Conservation (phyloP, 2,888 invertebrate genomes). For the Athripsodes cinereus region DNA sequence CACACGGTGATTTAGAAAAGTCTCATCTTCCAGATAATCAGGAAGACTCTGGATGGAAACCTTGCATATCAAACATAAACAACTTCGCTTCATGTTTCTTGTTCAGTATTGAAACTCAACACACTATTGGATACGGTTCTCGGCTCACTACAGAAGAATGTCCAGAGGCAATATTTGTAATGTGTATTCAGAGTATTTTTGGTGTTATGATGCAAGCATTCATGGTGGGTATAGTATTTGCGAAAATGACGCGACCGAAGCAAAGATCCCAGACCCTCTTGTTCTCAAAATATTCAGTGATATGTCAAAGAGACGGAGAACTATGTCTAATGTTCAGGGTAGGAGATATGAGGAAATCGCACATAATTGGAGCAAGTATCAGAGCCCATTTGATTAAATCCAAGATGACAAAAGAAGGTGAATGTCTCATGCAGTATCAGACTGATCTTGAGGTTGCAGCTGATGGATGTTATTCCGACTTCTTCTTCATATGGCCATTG, state of each 20-base stretch:
- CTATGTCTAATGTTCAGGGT: conserved; percentile 87
- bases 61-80: conserved; percentile 80
- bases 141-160: conserved; percentile 87
- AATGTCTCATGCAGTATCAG: conserved; percentile 74
- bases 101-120: conserved; percentile 94
- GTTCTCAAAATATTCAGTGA: conserved; percentile 84
- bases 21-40: conserved; percentile 53
- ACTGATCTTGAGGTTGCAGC: conserved; percentile 67
- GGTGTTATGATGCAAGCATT: conserved; percentile 83
- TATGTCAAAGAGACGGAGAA: conserved; percentile 80
- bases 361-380: conserved; percentile 88
- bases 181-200: conserved; percentile 91
- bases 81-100: conserved; percentile 90
- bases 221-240: conserved; percentile 85
- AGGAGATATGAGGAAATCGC: conserved; percentile 91
- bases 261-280: conserved; percentile 89
- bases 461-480: conserved; percentile 77
- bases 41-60: conserved; percentile 61
- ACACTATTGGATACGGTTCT: conserved; percentile 86
- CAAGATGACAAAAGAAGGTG: conserved; percentile 74
- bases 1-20: conserved; percentile 79
- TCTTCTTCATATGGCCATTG: conserved; percentile 96
- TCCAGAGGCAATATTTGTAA: conserved; percentile 85
- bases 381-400: conserved; percentile 77
- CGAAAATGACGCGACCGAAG: conserved; percentile 92